Conservation (phyloP, 2,113 vertebrate species). For the Toxostoma redivivum region DNA sequence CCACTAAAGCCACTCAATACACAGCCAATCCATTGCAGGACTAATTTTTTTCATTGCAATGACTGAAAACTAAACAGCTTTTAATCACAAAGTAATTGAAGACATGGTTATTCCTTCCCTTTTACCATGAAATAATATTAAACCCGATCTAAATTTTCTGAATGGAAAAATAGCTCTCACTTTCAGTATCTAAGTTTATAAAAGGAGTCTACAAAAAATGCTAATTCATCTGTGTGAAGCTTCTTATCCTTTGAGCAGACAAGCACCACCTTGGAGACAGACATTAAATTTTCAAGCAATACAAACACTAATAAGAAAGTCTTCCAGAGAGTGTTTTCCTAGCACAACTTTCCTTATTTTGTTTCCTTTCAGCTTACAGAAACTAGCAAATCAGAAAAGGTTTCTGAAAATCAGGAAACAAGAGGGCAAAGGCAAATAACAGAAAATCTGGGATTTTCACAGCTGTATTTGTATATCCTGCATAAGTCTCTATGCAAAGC, state of each 20-base stretch:
- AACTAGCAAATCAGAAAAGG: background rate
- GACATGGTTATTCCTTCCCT: background rate
- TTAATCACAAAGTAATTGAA: background rate
- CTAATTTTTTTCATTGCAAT: background rate
- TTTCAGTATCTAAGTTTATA: background rate
- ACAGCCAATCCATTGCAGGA: background rate
- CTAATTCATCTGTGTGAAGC: background rate
- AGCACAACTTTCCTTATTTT: background rate
- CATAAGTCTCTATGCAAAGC: background rate
- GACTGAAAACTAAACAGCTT: background rate
- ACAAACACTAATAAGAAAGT: slow-evolving; percentile 16
- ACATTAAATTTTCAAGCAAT: background rate
- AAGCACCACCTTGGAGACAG: background rate
- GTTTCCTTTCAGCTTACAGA: background rate
- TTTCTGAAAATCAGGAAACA: background rate
- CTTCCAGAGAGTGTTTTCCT: background rate
- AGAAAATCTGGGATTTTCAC: background rate
- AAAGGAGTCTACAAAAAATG: background rate
- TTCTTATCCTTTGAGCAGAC: background rate
- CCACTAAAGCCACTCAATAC: background rate
- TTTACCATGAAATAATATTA: background rate
- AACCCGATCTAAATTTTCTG: background rate
- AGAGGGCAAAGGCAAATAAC: background rate
- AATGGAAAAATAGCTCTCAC: background rate
- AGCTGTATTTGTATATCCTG: background rate